Evolutionary conservation across 2,113 vertebrate genomes (phyloP).

Genomic region (Gorsachius goisagi): DNA sequence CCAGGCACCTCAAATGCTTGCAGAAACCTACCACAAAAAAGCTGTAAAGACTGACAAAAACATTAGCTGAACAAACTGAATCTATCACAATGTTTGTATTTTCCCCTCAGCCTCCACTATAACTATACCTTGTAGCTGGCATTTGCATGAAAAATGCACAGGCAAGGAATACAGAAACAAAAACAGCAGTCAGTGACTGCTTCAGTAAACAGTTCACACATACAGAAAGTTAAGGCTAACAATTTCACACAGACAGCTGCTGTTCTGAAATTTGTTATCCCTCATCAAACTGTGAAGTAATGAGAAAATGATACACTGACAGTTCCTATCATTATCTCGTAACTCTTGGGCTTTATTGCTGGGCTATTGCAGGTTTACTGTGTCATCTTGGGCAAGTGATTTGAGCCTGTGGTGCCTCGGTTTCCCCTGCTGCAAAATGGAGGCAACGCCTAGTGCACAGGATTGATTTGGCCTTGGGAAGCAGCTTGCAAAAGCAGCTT

Average conservation of each 20-base stretch:
- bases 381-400: background rate
- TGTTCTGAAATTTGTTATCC: background rate
- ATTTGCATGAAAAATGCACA: background rate
- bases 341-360: background rate
- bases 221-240: background rate
- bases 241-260: conserved; percentile 3
- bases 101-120: background rate
- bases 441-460: background rate
- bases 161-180: background rate
- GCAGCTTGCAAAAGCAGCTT: background rate
- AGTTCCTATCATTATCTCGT: background rate
- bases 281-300: conserved; percentile 22
- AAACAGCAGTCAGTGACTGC: background rate
- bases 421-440: background rate
- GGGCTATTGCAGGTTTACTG: background rate
- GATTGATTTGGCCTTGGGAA: background rate
- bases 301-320: background rate
- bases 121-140: background rate
- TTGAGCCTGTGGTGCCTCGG: background rate
- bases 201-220: background rate
- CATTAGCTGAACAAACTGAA: background rate
- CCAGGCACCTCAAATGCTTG: background rate
- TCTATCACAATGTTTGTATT: background rate
- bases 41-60: background rate
- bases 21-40: background rate